These are phyloP conservation scores for Neotragus pygmaeus DNA, from an alignment of 2,113 vertebrate species.

Conservation along the genomic window DNA sequence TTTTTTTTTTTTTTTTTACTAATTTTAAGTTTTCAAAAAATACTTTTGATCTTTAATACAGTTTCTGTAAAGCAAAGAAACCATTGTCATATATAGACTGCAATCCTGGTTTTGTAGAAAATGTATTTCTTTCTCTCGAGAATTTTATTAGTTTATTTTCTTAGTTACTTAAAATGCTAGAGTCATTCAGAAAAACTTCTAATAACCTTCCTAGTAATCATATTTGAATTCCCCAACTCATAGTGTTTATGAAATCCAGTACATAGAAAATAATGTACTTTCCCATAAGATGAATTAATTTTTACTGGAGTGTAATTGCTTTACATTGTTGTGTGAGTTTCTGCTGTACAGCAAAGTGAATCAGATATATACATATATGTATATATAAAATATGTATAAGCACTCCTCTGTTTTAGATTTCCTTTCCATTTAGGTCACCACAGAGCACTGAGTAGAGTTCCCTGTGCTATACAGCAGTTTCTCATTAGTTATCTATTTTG, in stretches of 20 bases:
- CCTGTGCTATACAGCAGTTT: neutral
- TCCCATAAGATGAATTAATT: neutral
- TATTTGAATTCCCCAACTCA: slow-evolving; percentile 14
- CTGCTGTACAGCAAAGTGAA: neutral
- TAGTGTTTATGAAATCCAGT: neutral
- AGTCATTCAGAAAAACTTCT: neutral
- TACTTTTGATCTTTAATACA: neutral
- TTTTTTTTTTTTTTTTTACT: neutral
- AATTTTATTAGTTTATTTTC: neutral
- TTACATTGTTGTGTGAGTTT: neutral
- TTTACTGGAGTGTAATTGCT: neutral
- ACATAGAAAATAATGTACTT: neutral
- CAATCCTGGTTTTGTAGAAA: neutral
- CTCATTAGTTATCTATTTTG: neutral
- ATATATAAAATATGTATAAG: too few species aligned
- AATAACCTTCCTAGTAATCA: neutral
- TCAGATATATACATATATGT: neutral
- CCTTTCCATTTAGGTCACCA: neutral
- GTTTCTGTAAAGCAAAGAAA: neutral
- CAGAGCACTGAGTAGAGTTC: neutral
- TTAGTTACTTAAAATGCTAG: neutral
- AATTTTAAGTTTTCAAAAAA: neutral
- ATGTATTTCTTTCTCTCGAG: slow-evolving; percentile 23
- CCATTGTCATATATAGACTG: neutral
- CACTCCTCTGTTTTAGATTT: neutral